These are phyloP conservation scores for Trinectes maculatus DNA, from an alignment of 2,113 vertebrate species.

Conservation along the genomic window DNA sequence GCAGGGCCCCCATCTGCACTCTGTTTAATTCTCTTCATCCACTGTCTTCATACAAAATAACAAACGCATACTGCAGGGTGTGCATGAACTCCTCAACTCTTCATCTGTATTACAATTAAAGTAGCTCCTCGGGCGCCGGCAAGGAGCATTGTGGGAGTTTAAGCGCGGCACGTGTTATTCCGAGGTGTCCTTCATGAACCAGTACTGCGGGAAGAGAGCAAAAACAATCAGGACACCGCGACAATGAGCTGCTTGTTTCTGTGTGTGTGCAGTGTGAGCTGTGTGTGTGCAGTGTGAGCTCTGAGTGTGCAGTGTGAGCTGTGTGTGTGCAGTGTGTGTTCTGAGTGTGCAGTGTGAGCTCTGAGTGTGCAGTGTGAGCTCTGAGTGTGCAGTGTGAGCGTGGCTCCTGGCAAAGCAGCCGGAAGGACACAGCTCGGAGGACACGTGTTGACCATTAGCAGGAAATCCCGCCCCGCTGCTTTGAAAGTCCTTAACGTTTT, in stretches of 20 bases:
- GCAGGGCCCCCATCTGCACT: conserved; percentile 7
- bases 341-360: conserved; percentile 37
- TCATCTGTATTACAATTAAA: conserved; percentile 24
- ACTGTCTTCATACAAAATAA: not conserved
- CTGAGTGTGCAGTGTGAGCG: conserved; percentile 34
- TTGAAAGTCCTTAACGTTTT: conserved; percentile 49
- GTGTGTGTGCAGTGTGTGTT: too few species aligned
- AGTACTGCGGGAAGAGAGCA: conserved; percentile 18
- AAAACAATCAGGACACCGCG: conserved; percentile 8
- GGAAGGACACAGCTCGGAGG: conserved; percentile 58
- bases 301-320: conserved; percentile 36
- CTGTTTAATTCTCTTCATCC: not conserved
- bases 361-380: conserved; percentile 37
- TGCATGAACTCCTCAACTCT: conserved; percentile 4
- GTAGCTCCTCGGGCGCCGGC: conserved; percentile 15
- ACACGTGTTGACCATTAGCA: conserved; percentile 58
- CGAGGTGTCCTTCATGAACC: conserved; percentile 50
- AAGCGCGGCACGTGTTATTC: conserved; percentile 13
- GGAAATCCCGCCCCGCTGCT: conserved; percentile 60
- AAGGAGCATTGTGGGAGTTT: conserved; percentile 48
- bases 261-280: conserved; percentile 34
- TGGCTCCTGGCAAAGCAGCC: conserved; percentile 40
- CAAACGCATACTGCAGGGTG: not conserved
- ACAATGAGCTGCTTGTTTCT: conserved; percentile 45
- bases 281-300: conserved; percentile 36